Base-by-base conservation (phyloP, 2,797 vertebrate species). In the Euphonia xanthogaster region DNA sequence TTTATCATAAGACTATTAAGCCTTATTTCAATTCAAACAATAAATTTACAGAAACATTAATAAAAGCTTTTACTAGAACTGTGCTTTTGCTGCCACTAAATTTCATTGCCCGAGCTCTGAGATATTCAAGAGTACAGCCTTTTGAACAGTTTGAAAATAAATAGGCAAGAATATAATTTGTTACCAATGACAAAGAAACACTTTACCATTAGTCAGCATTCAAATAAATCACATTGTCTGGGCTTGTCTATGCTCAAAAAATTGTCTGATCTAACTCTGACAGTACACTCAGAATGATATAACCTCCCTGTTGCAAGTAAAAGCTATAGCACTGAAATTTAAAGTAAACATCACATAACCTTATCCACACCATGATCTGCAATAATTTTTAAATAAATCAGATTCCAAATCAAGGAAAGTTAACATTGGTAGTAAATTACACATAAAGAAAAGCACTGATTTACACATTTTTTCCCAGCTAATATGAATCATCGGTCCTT, bases 141-240 rank as follows among this genome's bases (percentile, higher is more conserved):
- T 88, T 30, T 55, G 48, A 86, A 86, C 7, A 3, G 37, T 88
- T 88, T 84, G 51, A 93, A 94, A 96, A 82, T 67, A 31, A 93
- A 88, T 20, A 80, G 73, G 62, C 50, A 92, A 84, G 72, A 85
- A 53, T 58, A 68, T 79, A 3, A 74, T 92, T 94, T 93, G 51
- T 93, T 81, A 94, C 55, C 75, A 93, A 35, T 4, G 47, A 90
- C 55, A 75, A 90, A 85, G 60, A 92, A 86, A 77, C 25, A 77
- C 19, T 93, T 74, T 91, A 72, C 47, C 54, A 93, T 75, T 86
- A 95, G 84, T 90, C 91, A 92, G 73, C 37, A 50, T 80, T 90
- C 90, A 96, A 78, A 93, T 70, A 94, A 94, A 96, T 96, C 76
- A 93, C 48, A 57, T 50, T 72, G 61, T 65, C 85, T 55, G 37